These are phyloP conservation scores for Alaudala cheleensis DNA, from an alignment of 2,113 vertebrate species.

Conservation along the genomic window DNA sequence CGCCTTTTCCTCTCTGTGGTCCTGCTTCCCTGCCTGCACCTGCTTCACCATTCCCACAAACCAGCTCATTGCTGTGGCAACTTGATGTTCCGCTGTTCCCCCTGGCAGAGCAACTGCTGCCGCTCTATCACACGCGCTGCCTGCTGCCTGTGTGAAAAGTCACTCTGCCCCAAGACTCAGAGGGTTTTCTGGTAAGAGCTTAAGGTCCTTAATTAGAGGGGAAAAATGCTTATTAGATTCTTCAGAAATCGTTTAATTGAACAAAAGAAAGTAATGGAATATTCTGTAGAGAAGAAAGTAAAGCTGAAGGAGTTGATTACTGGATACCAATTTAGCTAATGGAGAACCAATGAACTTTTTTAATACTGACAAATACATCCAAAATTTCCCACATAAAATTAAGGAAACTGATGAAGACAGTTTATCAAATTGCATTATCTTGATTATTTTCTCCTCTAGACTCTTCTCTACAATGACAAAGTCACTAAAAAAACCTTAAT, in stretches of 20 bases:
- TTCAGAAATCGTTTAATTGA: not conserved
- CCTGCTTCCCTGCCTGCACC: too few species aligned
- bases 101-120: fast-evolving
- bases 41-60: fast-evolving
- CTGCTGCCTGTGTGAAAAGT: not conserved
- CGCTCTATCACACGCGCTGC: fast-evolving
- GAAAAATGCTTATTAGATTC: not conserved
- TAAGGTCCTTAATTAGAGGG: not conserved
- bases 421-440: not conserved
- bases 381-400: not conserved
- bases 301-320: not conserved
- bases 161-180: not conserved
- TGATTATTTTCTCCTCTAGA: not conserved
- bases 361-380: not conserved
- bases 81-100: too few species aligned
- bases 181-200: not conserved
- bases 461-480: not conserved
- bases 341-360: not conserved
- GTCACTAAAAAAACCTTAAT: not conserved
- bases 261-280: not conserved
- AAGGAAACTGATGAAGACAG: not conserved
- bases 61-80: fast-evolving
- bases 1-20: too few species aligned
- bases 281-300: not conserved
- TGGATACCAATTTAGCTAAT: not conserved